Evolutionary conservation across 1,140 invertebrate species (phyloP).

Genomic region (Spodoptera litura): DNA sequence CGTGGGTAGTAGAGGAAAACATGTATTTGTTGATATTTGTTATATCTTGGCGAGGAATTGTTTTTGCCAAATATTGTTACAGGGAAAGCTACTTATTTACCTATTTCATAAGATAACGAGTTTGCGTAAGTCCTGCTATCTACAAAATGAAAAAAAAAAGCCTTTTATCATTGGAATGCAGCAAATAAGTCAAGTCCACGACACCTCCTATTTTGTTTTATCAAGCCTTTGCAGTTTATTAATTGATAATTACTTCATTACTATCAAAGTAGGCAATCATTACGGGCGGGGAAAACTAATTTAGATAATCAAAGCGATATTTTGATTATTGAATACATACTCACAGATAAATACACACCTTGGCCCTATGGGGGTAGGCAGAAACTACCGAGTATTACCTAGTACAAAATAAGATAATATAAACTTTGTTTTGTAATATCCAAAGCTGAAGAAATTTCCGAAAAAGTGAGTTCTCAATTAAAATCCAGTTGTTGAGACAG

Average conservation of each 20-base stretch:
- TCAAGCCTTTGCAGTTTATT: neutral
- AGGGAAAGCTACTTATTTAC: neutral
- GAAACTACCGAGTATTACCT: no score
- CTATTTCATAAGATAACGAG: neutral
- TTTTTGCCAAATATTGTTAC: slow-evolving; percentile 12
- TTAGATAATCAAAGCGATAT: neutral
- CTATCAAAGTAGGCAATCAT: slow-evolving; percentile 17
- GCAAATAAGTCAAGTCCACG: slow-evolving; percentile 3
- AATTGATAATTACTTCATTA: neutral
- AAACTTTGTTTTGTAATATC: neutral
- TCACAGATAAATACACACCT: no score
- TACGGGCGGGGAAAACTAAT: neutral
- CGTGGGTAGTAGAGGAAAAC: neutral
- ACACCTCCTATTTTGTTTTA: neutral
- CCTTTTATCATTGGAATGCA: slow-evolving; percentile 2
- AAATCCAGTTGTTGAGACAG: neutral
- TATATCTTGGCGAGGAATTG: neutral
- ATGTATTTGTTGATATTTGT: neutral
- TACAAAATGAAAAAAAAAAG: neutral
- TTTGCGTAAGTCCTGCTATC: neutral
- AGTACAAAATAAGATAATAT: no score
- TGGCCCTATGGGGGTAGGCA: no score
- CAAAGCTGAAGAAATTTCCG: neutral
- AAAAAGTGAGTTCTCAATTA: neutral
- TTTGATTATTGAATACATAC: no score